Percentiles rank a stretch among this genome's conserved stretches.
phyloP scores from a whole-genome alignment of 30 jellyfish, hydroid and myxozoan genomes.

The Turritopsis rubra region DNA sequence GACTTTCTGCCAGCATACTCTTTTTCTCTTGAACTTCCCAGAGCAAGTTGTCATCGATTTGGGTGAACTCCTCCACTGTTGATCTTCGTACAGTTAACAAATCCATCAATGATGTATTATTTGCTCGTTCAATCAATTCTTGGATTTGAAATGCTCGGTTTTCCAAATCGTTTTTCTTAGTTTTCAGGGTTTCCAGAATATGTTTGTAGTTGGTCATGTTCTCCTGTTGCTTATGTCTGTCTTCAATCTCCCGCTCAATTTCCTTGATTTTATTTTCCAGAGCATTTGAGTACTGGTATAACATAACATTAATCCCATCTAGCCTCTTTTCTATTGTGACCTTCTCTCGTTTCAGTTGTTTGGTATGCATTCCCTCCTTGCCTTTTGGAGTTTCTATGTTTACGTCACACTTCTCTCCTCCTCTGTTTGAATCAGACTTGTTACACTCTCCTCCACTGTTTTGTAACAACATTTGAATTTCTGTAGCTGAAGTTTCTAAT shows the following conservation, averaged over 20 bases:
- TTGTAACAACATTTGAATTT: background rate
- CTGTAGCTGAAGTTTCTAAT: background rate
- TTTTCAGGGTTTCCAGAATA: background rate
- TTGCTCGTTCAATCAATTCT: background rate
- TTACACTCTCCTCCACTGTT: background rate
- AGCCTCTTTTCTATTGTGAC: background rate
- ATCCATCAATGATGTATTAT: conserved; percentile 8
- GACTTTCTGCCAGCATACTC: background rate
- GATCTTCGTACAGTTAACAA: conserved; percentile 3
- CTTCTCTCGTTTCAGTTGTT: background rate
- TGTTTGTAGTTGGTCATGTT: background rate
- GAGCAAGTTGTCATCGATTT: background rate
- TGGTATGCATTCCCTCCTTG: background rate
- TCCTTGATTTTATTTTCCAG: background rate
- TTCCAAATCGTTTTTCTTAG: background rate
- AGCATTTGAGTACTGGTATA: conserved; percentile 1
- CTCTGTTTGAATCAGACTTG: background rate
- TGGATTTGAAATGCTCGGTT: background rate
- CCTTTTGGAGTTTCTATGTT: background rate
- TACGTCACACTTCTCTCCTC: background rate
- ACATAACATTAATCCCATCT: background rate
- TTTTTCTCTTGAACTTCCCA: background rate
- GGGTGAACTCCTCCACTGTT: background rate
- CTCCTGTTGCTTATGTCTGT: background rate
- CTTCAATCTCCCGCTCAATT: background rate